Conservation (phyloP, 2,113 vertebrate genomes). For the Meleagris gallopavo region DNA sequence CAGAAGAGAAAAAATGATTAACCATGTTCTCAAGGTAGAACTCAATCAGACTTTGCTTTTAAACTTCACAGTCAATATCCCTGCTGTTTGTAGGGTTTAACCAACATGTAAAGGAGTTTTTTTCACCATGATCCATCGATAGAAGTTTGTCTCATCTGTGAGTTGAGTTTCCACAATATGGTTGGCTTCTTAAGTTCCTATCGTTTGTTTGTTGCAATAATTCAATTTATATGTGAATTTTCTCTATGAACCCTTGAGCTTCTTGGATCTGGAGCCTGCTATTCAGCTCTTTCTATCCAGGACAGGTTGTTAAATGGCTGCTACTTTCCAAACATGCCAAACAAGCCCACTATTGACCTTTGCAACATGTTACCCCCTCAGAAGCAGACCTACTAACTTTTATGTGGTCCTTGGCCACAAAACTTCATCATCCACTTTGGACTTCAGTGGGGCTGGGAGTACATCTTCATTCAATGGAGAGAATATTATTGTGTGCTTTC, state of each 20-base stretch:
- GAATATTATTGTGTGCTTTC: not conserved
- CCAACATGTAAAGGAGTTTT: not conserved
- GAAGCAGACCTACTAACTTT: not conserved
- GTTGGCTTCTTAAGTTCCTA: not conserved
- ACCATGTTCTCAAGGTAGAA: not conserved
- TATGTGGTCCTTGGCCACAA: not conserved
- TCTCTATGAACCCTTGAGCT: not conserved
- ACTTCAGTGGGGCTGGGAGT: not conserved
- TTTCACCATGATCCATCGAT: not conserved
- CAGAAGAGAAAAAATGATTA: not conserved
- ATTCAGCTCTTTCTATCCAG: not conserved
- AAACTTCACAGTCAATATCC: not conserved
- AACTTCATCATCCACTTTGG: not conserved
- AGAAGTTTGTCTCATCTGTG: not conserved
- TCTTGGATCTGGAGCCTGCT: not conserved
- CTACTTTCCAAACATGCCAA: not conserved
- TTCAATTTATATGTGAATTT: not conserved
- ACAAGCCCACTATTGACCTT: not conserved
- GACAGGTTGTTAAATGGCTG: not conserved
- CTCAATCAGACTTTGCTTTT: not conserved
- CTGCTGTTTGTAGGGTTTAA: not conserved
- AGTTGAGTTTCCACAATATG: not conserved
- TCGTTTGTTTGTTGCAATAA: slow-evolving; percentile 15
- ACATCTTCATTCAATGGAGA: not conserved
- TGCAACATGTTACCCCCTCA: not conserved